A percentile compares a stretch with the other conserved stretches of the same genome.
Conservation (phyloP, 1,140 invertebrate species). For the Drosophila micromelanica region DNA sequence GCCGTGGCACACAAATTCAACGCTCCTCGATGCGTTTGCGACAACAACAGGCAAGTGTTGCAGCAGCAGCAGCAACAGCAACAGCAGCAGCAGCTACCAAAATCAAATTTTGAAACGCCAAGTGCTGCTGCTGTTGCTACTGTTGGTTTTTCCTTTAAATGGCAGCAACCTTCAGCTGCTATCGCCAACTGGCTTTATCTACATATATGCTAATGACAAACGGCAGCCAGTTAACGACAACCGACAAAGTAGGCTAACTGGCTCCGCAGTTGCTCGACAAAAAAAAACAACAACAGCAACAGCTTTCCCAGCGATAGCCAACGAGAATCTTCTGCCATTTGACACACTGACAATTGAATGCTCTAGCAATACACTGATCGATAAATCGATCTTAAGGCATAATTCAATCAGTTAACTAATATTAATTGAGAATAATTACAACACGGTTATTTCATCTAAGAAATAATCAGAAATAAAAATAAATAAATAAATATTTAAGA, state of each 20-base stretch:
- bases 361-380: background rate
- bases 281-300: slow-evolving; percentile 27
- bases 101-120: background rate
- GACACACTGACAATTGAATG: background rate
- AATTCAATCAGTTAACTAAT: too few species aligned
- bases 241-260: slow-evolving; percentile 70
- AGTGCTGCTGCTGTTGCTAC: slow-evolving; percentile 1
- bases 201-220: slow-evolving; percentile 51
- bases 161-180: slow-evolving; percentile 47
- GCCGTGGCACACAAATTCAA: slow-evolving; percentile 72
- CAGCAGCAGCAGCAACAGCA: background rate
- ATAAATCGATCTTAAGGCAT: too few species aligned
- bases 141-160: slow-evolving; percentile 17
- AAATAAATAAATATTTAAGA: too few species aligned
- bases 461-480: too few species aligned
- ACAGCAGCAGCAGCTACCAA: background rate
- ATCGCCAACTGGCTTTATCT: slow-evolving; percentile 66
- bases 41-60: slow-evolving; percentile 81
- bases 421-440: too few species aligned
- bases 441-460: too few species aligned
- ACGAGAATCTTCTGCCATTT: background rate
- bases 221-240: slow-evolving; percentile 62
- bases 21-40: slow-evolving; percentile 77
- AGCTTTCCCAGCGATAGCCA: slow-evolving; percentile 15
- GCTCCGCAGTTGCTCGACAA: slow-evolving; percentile 40